These are phyloP conservation scores for Ivindomyrus marchei DNA, from an alignment of 2,113 vertebrate genomes.

Conservation along the genomic window DNA sequence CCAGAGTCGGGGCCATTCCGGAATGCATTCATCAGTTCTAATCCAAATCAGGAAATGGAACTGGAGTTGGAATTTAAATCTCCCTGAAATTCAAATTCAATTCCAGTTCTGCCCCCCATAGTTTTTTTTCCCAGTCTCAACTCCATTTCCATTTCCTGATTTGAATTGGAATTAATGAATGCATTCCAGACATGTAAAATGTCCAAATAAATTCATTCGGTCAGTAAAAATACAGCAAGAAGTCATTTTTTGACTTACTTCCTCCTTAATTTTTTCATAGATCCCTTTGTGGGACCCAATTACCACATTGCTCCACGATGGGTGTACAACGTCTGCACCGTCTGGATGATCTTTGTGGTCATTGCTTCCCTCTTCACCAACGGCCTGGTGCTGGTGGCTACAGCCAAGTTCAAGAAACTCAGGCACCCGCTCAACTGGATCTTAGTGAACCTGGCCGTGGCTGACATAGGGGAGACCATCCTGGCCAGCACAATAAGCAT, in stretches of 20 bases:
- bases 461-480: slow-evolving; percentile 76
- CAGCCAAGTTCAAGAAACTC: slow-evolving; percentile 81
- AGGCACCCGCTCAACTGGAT: slow-evolving; percentile 89
- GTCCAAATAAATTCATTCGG: neutral
- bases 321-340: slow-evolving; percentile 67
- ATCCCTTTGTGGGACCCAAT: slow-evolving; percentile 82
- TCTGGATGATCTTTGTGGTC: slow-evolving; percentile 81
- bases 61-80: too few relatives aligned
- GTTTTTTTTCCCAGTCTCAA: too few relatives aligned
- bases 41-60: too few relatives aligned
- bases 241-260: neutral
- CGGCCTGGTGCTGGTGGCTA: slow-evolving; percentile 78
- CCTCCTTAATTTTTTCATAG: slow-evolving; percentile 43
- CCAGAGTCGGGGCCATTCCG: too few relatives aligned
- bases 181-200: neutral
- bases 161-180: too few relatives aligned
- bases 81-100: too few relatives aligned
- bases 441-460: slow-evolving; percentile 81
- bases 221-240: neutral
- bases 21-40: too few relatives aligned
- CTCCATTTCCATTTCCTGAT: too few relatives aligned
- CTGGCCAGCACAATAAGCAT: slow-evolving; percentile 81
- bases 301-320: slow-evolving; percentile 83
- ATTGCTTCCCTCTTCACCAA: slow-evolving; percentile 70
- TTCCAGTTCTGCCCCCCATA: too few relatives aligned